Percentiles rank a stretch among this genome's conserved stretches.
Conservation (phyloP, 1,140 invertebrate species). For the Trichonephila clavipes region DNA sequence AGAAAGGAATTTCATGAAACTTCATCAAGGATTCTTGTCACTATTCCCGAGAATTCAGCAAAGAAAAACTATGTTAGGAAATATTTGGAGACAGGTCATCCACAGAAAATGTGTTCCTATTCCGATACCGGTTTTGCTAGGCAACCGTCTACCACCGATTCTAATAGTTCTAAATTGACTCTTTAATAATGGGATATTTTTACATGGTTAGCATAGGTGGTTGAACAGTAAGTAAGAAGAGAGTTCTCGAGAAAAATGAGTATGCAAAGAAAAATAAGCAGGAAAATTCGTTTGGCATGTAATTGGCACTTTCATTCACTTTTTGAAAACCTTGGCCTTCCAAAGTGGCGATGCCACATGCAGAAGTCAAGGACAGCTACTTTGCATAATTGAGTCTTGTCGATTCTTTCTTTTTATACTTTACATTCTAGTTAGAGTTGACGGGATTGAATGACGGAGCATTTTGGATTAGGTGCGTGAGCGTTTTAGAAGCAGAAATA, state of each 20-base stretch:
- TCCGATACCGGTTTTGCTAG: conserved; percentile 31
- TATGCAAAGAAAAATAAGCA: conserved; percentile 36
- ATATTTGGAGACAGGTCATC: conserved; percentile 56
- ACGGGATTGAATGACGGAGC: neutral
- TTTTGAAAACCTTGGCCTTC: conserved; percentile 47
- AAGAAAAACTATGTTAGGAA: conserved; percentile 57
- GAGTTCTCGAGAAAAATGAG: conserved; percentile 20
- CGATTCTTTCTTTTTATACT: conserved; percentile 8
- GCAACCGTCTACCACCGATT: neutral
- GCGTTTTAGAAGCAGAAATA: neutral
- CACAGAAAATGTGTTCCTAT: conserved; percentile 11
- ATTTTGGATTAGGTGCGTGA: neutral
- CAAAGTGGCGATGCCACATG: neutral
- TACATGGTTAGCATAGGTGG: conserved; percentile 59
- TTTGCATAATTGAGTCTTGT: conserved; percentile 72
- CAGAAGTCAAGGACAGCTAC: conserved; percentile 61
- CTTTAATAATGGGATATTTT: conserved; percentile 70
- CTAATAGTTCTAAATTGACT: conserved; percentile 75
- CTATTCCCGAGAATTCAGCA: neutral
- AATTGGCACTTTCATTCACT: conserved; percentile 63
- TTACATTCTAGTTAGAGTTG: conserved; percentile 13
- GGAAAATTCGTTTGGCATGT: conserved; percentile 56
- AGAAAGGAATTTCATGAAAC: neutral
- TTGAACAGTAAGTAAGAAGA: conserved; percentile 25
- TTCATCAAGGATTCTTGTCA: conserved; percentile 37